Evolutionary conservation across 2,797 vertebrate genomes (phyloP).

Genomic region (Melanotaenia nigrans): DNA sequence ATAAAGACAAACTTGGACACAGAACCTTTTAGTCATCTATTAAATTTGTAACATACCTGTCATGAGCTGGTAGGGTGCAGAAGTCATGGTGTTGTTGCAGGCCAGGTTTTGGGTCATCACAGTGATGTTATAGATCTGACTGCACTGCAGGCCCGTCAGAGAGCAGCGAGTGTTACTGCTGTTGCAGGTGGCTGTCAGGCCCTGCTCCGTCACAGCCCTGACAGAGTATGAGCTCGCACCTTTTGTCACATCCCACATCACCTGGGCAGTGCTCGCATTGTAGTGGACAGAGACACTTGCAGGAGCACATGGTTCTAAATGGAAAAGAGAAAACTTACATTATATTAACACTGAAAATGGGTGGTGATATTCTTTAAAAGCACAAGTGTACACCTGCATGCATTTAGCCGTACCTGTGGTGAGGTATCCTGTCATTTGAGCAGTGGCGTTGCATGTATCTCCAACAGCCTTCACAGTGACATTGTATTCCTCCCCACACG

Average conservation of each 20-base stretch:
- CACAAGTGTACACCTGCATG: not conserved
- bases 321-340: not conserved
- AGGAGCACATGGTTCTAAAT: conserved; percentile 72
- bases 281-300: conserved; percentile 58
- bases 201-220: conserved; percentile 48
- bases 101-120: conserved; percentile 59
- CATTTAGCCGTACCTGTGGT: conserved; percentile 70
- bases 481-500: conserved; percentile 74
- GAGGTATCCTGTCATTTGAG: conserved; percentile 67
- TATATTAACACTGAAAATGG: not conserved
- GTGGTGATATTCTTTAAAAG: not conserved
- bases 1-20: not conserved
- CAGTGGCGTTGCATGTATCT: conserved; percentile 68
- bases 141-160: conserved; percentile 71
- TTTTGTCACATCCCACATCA: conserved; percentile 54
- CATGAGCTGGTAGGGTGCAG: conserved; percentile 40
- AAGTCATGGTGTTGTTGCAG: conserved; percentile 57
- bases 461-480: conserved; percentile 67
- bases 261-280: conserved; percentile 39
- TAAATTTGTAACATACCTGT: conserved; percentile 66
- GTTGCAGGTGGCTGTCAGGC: conserved; percentile 44
- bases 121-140: conserved; percentile 72
- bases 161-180: conserved; percentile 56
- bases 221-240: conserved; percentile 62
- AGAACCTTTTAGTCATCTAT: not conserved